Evolutionary conservation across 1,140 invertebrate species (phyloP), one percentile per base, ranked within the genome.

Genomic region (Bicyclus anynana): DNA sequence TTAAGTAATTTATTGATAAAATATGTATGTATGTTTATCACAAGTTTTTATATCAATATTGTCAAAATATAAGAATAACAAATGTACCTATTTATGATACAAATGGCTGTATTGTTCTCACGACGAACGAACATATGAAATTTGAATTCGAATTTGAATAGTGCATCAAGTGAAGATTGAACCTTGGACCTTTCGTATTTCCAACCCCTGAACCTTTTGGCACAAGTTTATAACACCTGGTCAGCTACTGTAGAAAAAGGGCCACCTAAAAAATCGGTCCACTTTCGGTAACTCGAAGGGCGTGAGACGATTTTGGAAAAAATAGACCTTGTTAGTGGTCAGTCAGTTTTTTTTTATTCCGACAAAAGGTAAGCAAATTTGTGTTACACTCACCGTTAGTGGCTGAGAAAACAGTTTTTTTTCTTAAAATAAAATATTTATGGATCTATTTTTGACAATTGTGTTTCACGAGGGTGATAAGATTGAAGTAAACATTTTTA

Each of bases 311-410:
- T 70, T 59, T 62, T 57, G 48, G 64, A 57, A 50, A 66, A 73
- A 68, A 70, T 68, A 62, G 63, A 74, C 50, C 74, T 77, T 77
- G 77, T 81, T 84, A 84, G 78, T 62, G 77, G 78, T 74, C 78
- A 81, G 54, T 74, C 35, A 46, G 44, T 63, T 63, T 69, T 70
- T 68, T 59, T 65, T 51, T 48, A 12, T 21, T 38, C 12, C 20
- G 59, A 72, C 68, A 80, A 82, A 60, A 65, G 59, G 18, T 59
- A 57, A 37, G 65, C 59, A 77, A 80, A 77, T 80, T 82, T 74
- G 75, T 73, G 69, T 57, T 71, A 72, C 72, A 72, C 67, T 77
- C 69, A 26, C 50, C 16, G 47, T 37, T 66, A 80, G 74, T 76
- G 65, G 68, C 60, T 75, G 68, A 68, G 65, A 82, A 69, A 77